Percentiles rank a stretch among this genome's conserved stretches.
Conservation (phyloP, 2,797 vertebrate species). For the Erithacus rubecula region DNA sequence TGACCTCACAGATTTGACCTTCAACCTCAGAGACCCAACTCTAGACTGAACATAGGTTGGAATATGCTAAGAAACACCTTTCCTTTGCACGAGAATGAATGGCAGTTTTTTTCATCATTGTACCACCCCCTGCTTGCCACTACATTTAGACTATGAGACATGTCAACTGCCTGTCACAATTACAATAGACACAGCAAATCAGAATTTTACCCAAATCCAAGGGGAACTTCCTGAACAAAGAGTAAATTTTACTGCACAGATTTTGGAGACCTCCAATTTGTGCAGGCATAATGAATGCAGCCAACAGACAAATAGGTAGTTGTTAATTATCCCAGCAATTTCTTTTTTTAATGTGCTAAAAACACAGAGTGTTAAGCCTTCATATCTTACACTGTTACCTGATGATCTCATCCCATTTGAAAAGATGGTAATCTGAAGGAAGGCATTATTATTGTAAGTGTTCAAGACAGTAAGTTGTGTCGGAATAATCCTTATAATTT, state of each 20-base stretch:
- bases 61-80: slow-evolving; percentile 84
- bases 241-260: slow-evolving; percentile 83
- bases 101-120: slow-evolving; percentile 82
- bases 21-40: slow-evolving; percentile 82
- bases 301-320: slow-evolving; percentile 83
- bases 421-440: slow-evolving; percentile 74
- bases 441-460: slow-evolving; percentile 71
- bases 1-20: slow-evolving; percentile 87
- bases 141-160: slow-evolving; percentile 84
- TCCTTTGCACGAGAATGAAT: slow-evolving; percentile 84
- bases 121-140: slow-evolving; percentile 82
- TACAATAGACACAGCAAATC: slow-evolving; percentile 83
- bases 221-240: slow-evolving; percentile 85
- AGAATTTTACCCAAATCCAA: slow-evolving; percentile 82
- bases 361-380: slow-evolving; percentile 76
- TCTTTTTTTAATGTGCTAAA: slow-evolving; percentile 82
- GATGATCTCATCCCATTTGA: slow-evolving; percentile 81
- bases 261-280: slow-evolving; percentile 84
- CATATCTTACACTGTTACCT: slow-evolving; percentile 80
- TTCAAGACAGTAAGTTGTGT: slow-evolving; percentile 72
- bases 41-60: slow-evolving; percentile 82
- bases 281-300: slow-evolving; percentile 80
- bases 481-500: slow-evolving; percentile 69
- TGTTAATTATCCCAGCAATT: slow-evolving; percentile 84
- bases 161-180: slow-evolving; percentile 86